A percentile compares a stretch with the other conserved stretches of the same genome.
Conservation (phyloP, 1,140 invertebrate species). For the Drosophila carrolli region DNA sequence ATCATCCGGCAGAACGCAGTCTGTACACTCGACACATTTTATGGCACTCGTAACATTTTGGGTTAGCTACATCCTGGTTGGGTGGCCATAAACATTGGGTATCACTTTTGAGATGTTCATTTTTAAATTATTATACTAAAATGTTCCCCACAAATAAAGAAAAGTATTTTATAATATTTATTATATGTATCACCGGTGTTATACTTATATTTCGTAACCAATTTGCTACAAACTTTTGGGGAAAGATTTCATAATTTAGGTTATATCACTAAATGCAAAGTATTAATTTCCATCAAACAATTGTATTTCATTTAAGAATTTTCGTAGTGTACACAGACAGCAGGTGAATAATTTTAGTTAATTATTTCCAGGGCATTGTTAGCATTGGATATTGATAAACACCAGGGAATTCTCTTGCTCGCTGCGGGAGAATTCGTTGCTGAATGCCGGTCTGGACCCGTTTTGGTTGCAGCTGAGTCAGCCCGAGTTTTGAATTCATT, state of each 20-base stretch:
- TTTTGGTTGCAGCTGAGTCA: slow-evolving; percentile 41
- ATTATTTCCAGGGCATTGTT: slow-evolving; percentile 53
- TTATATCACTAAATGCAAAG: no score
- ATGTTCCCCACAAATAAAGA: no score
- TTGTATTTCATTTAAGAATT: not conserved
- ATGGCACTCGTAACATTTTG: not conserved
- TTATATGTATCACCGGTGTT: no score
- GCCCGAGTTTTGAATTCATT: slow-evolving; percentile 69
- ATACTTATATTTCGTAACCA: no score
- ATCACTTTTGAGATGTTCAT: no score
- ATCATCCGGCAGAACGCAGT: slow-evolving; percentile 10
- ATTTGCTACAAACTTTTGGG: no score
- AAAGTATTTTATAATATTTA: no score
- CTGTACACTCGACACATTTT: slow-evolving; percentile 7
- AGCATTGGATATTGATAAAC: slow-evolving; percentile 33
- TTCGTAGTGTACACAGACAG: slow-evolving; percentile 11
- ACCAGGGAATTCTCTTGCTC: slow-evolving; percentile 2
- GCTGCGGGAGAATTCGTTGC: slow-evolving; percentile 4
- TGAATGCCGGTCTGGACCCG: slow-evolving; percentile 6
- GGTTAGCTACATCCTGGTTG: no score
- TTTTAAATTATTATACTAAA: no score
- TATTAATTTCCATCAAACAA: no score
- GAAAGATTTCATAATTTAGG: no score
- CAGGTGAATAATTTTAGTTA: slow-evolving; percentile 40
- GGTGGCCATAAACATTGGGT: not conserved